Conservation (phyloP, 2,113 vertebrate species). For the Tragelaphus strepsiceros region DNA sequence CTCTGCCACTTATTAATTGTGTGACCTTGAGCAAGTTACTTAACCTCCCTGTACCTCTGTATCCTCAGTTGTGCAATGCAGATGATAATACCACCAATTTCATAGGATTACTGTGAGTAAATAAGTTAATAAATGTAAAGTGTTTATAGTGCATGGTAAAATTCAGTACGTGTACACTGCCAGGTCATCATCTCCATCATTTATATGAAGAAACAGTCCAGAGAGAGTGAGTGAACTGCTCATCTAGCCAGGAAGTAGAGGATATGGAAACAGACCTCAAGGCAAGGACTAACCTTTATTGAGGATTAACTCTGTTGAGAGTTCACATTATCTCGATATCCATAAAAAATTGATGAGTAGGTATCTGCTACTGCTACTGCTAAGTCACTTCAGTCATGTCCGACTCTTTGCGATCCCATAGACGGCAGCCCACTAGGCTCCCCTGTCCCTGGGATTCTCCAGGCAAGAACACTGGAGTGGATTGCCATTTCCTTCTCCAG, state of each 20-base stretch:
- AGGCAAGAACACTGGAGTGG: too few species aligned
- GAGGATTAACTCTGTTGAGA: background rate
- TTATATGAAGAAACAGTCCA: background rate
- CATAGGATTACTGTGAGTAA: background rate
- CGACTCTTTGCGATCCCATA: too few species aligned
- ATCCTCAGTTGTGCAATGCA: background rate
- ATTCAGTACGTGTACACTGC: accelerated
- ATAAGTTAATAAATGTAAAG: background rate
- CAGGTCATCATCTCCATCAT: background rate
- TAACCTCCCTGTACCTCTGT: background rate
- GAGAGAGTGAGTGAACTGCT: background rate
- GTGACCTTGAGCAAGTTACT: background rate
- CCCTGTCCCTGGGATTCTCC: too few species aligned
- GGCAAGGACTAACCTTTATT: background rate
- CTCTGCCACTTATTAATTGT: background rate
- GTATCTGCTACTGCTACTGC: background rate
- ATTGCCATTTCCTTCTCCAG: too few species aligned
- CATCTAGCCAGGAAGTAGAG: background rate
- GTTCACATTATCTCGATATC: background rate
- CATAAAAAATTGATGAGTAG: background rate
- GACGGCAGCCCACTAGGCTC: too few species aligned
- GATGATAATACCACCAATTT: background rate
- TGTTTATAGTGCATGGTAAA: background rate
- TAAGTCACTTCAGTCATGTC: too few species aligned
- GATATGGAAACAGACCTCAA: background rate